Percentiles rank a stretch among this genome's conserved stretches.
Conservation (phyloP, 2,888 invertebrate genomes). For the Punctoribates punctum region DNA sequence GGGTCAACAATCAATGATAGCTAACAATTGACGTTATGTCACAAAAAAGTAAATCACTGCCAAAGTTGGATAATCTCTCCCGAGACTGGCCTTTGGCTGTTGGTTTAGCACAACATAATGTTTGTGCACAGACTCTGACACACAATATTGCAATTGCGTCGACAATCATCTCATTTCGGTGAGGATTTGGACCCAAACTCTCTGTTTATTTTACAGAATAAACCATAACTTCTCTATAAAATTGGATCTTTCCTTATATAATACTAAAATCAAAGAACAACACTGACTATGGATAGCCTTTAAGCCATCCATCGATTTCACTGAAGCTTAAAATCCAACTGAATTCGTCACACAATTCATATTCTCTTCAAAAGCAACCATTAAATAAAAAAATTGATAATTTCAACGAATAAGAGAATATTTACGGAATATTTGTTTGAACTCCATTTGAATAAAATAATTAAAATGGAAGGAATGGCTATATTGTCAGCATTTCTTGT, state of each 20-base stretch:
- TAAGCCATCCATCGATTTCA: too few species aligned
- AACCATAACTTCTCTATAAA: conserved; percentile 21
- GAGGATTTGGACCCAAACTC: conserved; percentile 7
- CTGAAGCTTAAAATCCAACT: too few species aligned
- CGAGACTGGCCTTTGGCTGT: conserved; percentile 33
- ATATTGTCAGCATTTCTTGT: too few species aligned
- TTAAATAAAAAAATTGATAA: too few species aligned
- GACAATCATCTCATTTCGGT: conserved; percentile 28
- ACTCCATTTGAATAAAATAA: neutral
- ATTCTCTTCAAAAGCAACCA: too few species aligned
- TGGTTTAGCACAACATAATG: conserved; percentile 21
- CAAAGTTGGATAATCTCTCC: conserved; percentile 28
- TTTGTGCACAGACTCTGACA: conserved; percentile 30
- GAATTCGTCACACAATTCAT: too few species aligned
- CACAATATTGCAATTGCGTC: conserved; percentile 27
- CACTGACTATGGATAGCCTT: too few species aligned
- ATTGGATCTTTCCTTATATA: conserved; percentile 23
- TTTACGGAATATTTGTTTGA: neutral
- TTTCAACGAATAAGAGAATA: neutral
- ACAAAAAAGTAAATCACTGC: conserved; percentile 36
- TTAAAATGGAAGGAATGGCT: neutral
- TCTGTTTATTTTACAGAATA: conserved; percentile 25
- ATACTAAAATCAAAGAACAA: neutral
- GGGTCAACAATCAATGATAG: conserved; percentile 38
- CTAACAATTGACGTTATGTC: conserved; percentile 13